Evolutionary conservation across 2,888 invertebrate genomes (phyloP).

Genomic region (Tetragonula carbonaria): DNA sequence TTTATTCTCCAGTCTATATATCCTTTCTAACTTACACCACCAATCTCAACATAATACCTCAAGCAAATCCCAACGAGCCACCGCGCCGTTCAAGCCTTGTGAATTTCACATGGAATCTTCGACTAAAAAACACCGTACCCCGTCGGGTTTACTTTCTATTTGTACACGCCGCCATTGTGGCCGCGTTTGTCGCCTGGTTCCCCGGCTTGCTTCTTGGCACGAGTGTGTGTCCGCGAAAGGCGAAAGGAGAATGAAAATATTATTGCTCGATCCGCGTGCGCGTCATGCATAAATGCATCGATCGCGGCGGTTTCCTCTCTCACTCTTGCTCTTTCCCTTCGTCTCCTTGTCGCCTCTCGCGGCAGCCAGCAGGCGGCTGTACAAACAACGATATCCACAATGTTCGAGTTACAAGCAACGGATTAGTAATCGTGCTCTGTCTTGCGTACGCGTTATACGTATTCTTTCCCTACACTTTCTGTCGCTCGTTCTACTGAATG

Average conservation of each 20-base stretch:
- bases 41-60: neutral
- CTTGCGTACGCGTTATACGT: slow-evolving; percentile 35
- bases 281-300: slow-evolving; percentile 72
- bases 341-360: slow-evolving; percentile 23
- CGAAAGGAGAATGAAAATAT: slow-evolving; percentile 80
- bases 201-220: slow-evolving; percentile 42
- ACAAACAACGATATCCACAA: slow-evolving; percentile 82
- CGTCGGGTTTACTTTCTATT: slow-evolving; percentile 46
- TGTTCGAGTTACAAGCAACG: slow-evolving; percentile 78
- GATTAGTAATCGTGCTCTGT: slow-evolving; percentile 67
- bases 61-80: neutral
- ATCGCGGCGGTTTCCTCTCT: slow-evolving; percentile 60
- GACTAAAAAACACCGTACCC: slow-evolving; percentile 15
- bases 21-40: too few species aligned
- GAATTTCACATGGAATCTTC: slow-evolving; percentile 2
- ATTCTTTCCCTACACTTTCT: slow-evolving; percentile 3
- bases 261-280: slow-evolving; percentile 79
- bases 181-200: slow-evolving; percentile 21
- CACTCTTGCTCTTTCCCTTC: slow-evolving; percentile 23
- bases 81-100: neutral
- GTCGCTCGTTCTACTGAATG: neutral
- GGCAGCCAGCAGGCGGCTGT: slow-evolving; percentile 76
- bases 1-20: too few species aligned
- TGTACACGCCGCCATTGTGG: slow-evolving; percentile 41
- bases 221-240: slow-evolving; percentile 66